These are phyloP conservation scores for Pachyrhynchus sulphureomaculatus DNA, from an alignment of 1,140 invertebrate genomes.

Conservation along the genomic window DNA sequence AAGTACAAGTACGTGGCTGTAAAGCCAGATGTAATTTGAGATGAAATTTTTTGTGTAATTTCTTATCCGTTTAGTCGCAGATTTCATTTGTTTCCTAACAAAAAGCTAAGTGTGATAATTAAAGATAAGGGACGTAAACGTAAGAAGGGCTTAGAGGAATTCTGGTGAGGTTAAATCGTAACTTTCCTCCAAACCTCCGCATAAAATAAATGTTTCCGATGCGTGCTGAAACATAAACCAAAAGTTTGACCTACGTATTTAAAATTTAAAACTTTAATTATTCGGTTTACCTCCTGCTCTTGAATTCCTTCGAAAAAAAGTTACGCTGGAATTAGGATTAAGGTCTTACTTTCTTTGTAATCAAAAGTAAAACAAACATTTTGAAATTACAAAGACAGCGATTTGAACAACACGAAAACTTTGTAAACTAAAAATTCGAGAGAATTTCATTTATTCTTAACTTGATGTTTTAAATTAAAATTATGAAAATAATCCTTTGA, in stretches of 20 bases:
- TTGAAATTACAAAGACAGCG: too few species aligned
- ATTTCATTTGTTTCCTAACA: not conserved
- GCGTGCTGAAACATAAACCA: constrained; percentile 10
- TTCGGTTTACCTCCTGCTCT: not conserved
- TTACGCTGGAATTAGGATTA: not conserved
- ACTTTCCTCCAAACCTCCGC: not conserved
- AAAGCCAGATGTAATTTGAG: constrained; percentile 2
- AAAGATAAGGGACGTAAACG: constrained; percentile 13
- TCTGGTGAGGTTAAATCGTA: constrained; percentile 13
- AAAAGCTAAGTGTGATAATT: constrained; percentile 29
- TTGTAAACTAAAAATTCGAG: too few species aligned
- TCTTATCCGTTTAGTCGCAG: not conserved
- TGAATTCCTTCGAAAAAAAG: not conserved
- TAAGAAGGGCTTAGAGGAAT: constrained; percentile 12
- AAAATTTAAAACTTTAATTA: constrained; percentile 18
- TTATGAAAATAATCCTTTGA: too few species aligned
- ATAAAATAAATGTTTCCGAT: constrained; percentile 17
- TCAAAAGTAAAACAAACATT: not conserved
- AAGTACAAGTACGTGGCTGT: not conserved
- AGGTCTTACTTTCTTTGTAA: not conserved
- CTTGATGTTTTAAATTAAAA: too few species aligned
- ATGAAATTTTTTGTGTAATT: constrained; percentile 7
- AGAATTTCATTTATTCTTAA: too few species aligned
- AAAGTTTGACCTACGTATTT: constrained; percentile 3
- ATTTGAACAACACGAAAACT: too few species aligned